Percentiles rank a stretch among this genome's conserved stretches.
phyloP scores from a whole-genome alignment of 2,888 invertebrate genomes.

The Mythimna albipuncta region DNA sequence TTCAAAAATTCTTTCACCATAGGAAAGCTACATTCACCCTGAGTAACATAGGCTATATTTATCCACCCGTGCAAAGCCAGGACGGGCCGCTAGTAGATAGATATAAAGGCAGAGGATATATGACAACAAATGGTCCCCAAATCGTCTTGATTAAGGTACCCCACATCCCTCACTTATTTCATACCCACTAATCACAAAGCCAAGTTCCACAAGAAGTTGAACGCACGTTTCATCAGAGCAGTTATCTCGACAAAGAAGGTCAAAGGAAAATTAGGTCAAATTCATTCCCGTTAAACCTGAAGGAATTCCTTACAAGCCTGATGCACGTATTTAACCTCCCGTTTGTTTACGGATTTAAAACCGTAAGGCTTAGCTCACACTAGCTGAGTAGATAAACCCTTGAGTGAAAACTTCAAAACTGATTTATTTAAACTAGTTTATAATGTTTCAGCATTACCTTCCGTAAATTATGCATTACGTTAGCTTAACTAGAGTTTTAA shows the following conservation, averaged over 20 bases:
- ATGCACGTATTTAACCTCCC: conserved; percentile 62
- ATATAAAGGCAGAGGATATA: no score
- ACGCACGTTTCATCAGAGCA: conserved; percentile 52
- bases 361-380: conserved; percentile 29
- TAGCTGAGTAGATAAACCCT: conserved; percentile 3
- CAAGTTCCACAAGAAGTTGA: conserved; percentile 43
- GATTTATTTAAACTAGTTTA: conserved; percentile 1
- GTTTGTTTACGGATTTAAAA: conserved; percentile 58
- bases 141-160: conserved; percentile 5
- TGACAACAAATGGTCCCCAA: background rate
- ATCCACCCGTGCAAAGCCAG: no score
- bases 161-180: conserved; percentile 5
- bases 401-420: background rate
- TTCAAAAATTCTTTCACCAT: no score
- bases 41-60: no score
- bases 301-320: conserved; percentile 66
- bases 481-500: conserved; percentile 16
- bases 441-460: background rate
- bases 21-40: no score
- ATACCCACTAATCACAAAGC: conserved; percentile 36
- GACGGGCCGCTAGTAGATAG: no score
- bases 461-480: conserved; percentile 2
- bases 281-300: conserved; percentile 65
- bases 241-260: conserved; percentile 61
- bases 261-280: conserved; percentile 69